A percentile compares a stretch with the other conserved stretches of the same genome.
phyloP scores from a whole-genome alignment of 2,113 vertebrate genomes.

The Hylia prasina region DNA sequence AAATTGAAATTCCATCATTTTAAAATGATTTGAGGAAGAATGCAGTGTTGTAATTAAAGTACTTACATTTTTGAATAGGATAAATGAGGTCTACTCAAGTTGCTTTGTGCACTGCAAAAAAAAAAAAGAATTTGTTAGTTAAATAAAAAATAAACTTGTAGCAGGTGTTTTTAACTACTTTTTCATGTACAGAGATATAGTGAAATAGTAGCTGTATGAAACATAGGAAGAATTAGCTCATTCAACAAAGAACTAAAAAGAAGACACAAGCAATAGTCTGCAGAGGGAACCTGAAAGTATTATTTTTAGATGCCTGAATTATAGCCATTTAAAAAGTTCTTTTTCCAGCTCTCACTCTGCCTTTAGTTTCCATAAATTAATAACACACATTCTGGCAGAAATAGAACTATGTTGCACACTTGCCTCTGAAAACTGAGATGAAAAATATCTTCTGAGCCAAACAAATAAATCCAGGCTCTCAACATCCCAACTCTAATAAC shows the following conservation, averaged over 20 bases:
- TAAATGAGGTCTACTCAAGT: neutral
- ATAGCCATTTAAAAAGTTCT: neutral
- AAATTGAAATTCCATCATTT: neutral
- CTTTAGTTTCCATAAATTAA: neutral
- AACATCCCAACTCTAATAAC: neutral
- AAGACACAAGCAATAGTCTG: neutral
- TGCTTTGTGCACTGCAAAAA: neutral
- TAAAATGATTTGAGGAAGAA: neutral
- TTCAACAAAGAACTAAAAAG: neutral
- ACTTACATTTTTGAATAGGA: neutral
- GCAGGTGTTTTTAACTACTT: neutral
- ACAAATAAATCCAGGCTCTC: neutral
- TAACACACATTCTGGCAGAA: neutral
- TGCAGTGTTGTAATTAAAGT: neutral
- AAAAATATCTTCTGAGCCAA: neutral
- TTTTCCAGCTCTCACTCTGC: neutral
- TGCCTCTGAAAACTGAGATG: neutral
- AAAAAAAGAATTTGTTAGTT: neutral
- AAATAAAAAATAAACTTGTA: neutral
- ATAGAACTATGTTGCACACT: neutral
- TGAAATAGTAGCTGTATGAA: neutral
- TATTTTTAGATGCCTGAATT: neutral
- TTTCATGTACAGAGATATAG: neutral
- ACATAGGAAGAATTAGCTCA: neutral
- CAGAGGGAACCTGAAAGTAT: neutral